These are phyloP conservation scores for Acanthurus tractus DNA, from an alignment of 2,797 vertebrate species.

Conservation along the genomic window DNA sequence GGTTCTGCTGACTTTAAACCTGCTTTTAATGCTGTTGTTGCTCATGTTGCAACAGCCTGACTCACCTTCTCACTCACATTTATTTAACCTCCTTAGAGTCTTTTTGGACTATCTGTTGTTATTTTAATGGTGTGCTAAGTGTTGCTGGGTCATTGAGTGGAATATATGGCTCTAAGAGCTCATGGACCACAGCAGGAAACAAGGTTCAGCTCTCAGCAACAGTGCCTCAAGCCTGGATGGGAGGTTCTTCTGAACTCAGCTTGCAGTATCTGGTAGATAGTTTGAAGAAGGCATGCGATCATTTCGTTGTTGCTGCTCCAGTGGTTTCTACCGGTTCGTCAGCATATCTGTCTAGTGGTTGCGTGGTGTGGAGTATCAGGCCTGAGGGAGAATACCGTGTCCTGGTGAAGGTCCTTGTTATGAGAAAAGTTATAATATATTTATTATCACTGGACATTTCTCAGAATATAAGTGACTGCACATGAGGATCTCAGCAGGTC, in stretches of 20 bases:
- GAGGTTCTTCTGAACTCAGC: slow-evolving; percentile 20
- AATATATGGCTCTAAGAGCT: slow-evolving; percentile 16
- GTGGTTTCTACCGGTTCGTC: slow-evolving; percentile 32
- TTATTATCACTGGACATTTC: not conserved
- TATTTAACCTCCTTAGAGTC: slow-evolving; percentile 4
- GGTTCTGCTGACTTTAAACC: not conserved
- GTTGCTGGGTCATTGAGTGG: not conserved
- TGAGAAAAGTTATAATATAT: not conserved
- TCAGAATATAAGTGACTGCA: not conserved
- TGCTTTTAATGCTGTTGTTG: slow-evolving; percentile 13
- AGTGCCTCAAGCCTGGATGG: slow-evolving; percentile 8
- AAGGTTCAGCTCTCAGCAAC: slow-evolving; percentile 23
- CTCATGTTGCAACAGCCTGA: slow-evolving; percentile 13
- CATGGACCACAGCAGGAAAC: slow-evolving; percentile 15
- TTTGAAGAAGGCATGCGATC: slow-evolving; percentile 23
- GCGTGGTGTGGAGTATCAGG: not conserved
- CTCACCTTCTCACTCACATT: slow-evolving; percentile 26
- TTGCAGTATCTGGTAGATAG: slow-evolving; percentile 1
- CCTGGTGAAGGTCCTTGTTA: not conserved
- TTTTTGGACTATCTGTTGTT: slow-evolving; percentile 8
- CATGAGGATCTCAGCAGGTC: slow-evolving; percentile 12
- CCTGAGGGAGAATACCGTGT: not conserved
- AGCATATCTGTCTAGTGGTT: slow-evolving; percentile 2
- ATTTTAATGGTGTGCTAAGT: slow-evolving; percentile 12
- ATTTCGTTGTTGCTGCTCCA: slow-evolving; percentile 26